Evolutionary conservation across 2,797 vertebrate genomes (phyloP).

Genomic region (Chaenodraco wilsoni): DNA sequence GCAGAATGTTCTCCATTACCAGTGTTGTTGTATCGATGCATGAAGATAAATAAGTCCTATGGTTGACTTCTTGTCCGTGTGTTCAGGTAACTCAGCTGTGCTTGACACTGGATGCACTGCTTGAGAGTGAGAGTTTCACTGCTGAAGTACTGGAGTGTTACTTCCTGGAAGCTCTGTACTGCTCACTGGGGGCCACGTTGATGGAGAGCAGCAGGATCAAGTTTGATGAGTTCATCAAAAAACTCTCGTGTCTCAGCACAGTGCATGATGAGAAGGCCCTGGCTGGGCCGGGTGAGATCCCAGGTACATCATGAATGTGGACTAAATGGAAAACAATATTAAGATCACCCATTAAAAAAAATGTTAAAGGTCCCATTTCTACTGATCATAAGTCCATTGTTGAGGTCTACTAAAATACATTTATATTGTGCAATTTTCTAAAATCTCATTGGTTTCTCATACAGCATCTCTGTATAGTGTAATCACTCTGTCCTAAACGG

Average conservation of each 20-base stretch:
- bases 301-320: conserved; percentile 81
- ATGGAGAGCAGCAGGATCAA: conserved; percentile 83
- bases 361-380: too few species aligned
- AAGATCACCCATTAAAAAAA: too few species aligned
- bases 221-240: conserved; percentile 92
- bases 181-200: conserved; percentile 90
- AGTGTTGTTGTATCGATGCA: conserved; percentile 6
- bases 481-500: too few species aligned
- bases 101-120: conserved; percentile 87
- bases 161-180: conserved; percentile 95
- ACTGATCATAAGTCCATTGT: too few species aligned
- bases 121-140: conserved; percentile 79
- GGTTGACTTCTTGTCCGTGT: conserved; percentile 17
- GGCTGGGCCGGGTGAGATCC: conserved; percentile 90
- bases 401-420: too few species aligned
- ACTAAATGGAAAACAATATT: background rate
- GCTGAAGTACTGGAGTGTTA: conserved; percentile 88
- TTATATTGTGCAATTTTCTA: too few species aligned
- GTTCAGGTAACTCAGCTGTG: conserved; percentile 90
- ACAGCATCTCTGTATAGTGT: too few species aligned
- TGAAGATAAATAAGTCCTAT: background rate
- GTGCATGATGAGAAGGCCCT: conserved; percentile 76
- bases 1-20: background rate
- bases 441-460: too few species aligned
- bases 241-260: conserved; percentile 82